Percentiles rank a stretch among this genome's conserved stretches.
Evolutionary conservation across 2,797 vertebrate genomes (phyloP).

Genomic region (Sebastes aleutianus): DNA sequence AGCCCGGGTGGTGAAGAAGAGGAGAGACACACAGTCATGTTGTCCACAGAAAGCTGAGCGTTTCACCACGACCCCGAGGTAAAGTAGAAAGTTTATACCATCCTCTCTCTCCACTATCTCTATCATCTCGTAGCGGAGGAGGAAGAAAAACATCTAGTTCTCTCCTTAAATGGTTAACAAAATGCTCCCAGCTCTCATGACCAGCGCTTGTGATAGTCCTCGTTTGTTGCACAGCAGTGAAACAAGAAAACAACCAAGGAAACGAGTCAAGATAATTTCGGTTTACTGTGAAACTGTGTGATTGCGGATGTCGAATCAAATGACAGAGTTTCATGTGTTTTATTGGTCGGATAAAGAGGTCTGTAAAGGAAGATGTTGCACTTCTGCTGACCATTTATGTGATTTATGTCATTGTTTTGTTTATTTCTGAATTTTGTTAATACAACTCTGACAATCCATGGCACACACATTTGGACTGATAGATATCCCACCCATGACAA

Average conservation of each 20-base stretch:
- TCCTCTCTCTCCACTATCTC: conserved; percentile 31
- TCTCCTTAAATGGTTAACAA: conserved; percentile 54
- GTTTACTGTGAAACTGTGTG: background rate
- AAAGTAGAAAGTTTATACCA: conserved; percentile 68
- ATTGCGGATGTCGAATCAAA: conserved; percentile 23
- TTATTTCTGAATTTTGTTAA: background rate
- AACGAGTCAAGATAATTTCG: background rate
- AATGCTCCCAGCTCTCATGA: background rate
- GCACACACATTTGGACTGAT: no score
- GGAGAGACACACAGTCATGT: conserved; percentile 40
- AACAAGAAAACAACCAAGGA: background rate
- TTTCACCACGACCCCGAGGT: conserved; percentile 63
- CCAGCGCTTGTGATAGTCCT: background rate
- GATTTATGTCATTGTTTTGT: background rate
- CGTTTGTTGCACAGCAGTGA: background rate
- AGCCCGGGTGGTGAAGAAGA: conserved; percentile 27
- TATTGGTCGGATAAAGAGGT: background rate
- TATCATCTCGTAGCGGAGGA: background rate
- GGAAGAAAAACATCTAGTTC: background rate
- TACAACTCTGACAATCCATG: no score
- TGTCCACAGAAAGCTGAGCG: conserved; percentile 40
- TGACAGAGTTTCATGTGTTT: conserved; percentile 24
- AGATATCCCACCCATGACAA: no score
- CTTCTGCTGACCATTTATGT: background rate
- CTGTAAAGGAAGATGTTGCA: background rate